Evolutionary conservation across 2,113 vertebrate species (phyloP).

Genomic region (Siniperca knerii): DNA sequence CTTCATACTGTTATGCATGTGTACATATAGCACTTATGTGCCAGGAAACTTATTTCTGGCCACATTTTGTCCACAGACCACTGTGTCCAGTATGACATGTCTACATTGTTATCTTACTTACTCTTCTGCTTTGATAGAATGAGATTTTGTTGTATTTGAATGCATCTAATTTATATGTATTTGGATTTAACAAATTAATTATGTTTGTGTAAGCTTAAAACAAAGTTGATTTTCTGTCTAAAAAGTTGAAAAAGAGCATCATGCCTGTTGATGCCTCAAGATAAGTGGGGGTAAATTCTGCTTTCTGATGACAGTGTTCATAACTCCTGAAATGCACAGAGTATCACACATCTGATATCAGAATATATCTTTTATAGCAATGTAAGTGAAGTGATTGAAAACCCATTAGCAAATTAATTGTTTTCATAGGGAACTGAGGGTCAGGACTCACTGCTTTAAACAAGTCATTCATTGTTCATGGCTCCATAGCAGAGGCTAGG

Average conservation of each 20-base stretch:
- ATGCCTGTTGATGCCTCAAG: neutral
- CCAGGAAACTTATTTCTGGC: neutral
- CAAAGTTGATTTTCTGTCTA: neutral
- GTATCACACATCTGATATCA: neutral
- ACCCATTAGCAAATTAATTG: neutral
- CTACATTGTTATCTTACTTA: neutral
- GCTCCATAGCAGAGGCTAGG: neutral
- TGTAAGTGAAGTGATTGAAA: neutral
- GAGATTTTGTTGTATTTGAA: neutral
- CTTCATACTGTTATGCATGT: neutral
- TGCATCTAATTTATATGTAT: neutral
- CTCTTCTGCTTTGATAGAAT: too few species aligned
- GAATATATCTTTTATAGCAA: too few species aligned
- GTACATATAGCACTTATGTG: neutral
- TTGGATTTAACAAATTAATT: neutral
- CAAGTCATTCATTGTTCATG: neutral
- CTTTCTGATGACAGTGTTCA: neutral
- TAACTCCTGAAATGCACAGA: neutral
- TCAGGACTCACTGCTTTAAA: slow-evolving; percentile 6
- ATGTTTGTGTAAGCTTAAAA: neutral
- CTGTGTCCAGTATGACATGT: neutral
- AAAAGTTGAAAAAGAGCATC: neutral
- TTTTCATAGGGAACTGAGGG: neutral
- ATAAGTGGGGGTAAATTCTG: neutral
- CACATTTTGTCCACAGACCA: neutral